Percentiles rank a stretch among this genome's conserved stretches.
These are phyloP conservation scores for Adrianichthys oophorus DNA, from an alignment of 2,797 vertebrate species.

Conservation along the genomic window DNA sequence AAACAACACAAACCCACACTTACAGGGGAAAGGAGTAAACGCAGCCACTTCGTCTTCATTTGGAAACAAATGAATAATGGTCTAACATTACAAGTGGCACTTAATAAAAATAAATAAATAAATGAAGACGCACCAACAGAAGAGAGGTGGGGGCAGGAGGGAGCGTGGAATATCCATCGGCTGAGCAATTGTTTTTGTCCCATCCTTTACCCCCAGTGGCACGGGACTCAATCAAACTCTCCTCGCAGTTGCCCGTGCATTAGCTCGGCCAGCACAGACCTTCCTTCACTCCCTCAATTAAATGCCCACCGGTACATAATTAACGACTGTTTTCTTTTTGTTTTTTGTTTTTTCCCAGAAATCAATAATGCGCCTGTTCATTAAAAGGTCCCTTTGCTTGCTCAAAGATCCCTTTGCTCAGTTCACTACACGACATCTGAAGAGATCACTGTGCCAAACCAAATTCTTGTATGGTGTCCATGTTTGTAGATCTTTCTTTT, in stretches of 20 bases:
- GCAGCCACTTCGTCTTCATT: conserved; percentile 30
- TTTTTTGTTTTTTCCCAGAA: conserved; percentile 55
- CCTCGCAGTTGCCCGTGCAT: conserved; percentile 61
- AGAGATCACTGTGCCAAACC: conserved; percentile 48
- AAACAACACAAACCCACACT: conserved; percentile 14
- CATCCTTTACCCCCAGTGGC: conserved; percentile 57
- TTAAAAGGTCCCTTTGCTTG: conserved; percentile 74
- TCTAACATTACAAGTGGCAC: conserved; percentile 16
- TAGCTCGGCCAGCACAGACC: conserved; percentile 61
- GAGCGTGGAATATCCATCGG: conserved; percentile 24
- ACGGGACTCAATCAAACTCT: conserved; percentile 70
- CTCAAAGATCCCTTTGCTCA: conserved; percentile 57
- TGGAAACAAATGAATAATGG: conserved; percentile 24
- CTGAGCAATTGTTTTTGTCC: conserved; percentile 57
- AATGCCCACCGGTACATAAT: conserved; percentile 77
- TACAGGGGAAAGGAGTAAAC: conserved; percentile 22
- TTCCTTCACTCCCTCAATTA: conserved; percentile 76
- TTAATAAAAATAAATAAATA: conserved; percentile 15
- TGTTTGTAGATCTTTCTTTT: conserved; percentile 28
- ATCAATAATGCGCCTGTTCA: conserved; percentile 80
- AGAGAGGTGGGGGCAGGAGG: conserved; percentile 17
- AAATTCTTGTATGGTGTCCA: conserved; percentile 44
- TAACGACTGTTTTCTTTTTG: conserved; percentile 77
- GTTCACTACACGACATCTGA: conserved; percentile 42
- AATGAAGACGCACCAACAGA: not conserved